Conservation (phyloP, 2,888 invertebrate species). For the Marasmarcha lunaedactyla region DNA sequence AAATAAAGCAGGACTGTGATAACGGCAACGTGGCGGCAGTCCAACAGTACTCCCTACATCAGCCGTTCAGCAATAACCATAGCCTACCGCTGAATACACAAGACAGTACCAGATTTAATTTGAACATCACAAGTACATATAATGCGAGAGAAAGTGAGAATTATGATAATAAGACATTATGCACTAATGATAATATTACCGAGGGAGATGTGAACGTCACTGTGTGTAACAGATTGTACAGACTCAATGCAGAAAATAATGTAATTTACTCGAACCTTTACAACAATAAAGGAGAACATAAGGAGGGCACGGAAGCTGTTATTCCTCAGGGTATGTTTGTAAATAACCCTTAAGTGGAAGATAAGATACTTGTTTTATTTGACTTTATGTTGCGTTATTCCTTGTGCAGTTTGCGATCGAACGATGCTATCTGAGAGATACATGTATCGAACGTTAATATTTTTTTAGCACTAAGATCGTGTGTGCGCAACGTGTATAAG, state of each 20-base stretch:
- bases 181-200: slow-evolving; percentile 15
- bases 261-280: slow-evolving; percentile 21
- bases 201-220: slow-evolving; percentile 21
- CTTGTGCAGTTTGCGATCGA: too few species aligned
- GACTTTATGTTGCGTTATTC: too few species aligned
- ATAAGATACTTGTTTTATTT: too few species aligned
- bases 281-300: slow-evolving; percentile 26
- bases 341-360: too few species aligned
- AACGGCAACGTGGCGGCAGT: slow-evolving; percentile 43
- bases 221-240: slow-evolving; percentile 50
- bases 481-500: too few species aligned
- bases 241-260: slow-evolving; percentile 35
- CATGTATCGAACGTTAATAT: too few species aligned
- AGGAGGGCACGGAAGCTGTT: slow-evolving; percentile 28
- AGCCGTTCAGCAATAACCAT: slow-evolving; percentile 18
- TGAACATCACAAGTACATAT: slow-evolving; percentile 27
- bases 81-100: slow-evolving; percentile 24
- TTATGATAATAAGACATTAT: slow-evolving; percentile 24
- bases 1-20: slow-evolving; percentile 37
- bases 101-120: slow-evolving; percentile 17
- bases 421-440: too few species aligned
- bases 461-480: too few species aligned
- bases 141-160: slow-evolving; percentile 24
- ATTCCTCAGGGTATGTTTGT: slow-evolving; percentile 10
- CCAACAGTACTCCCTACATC: slow-evolving; percentile 12